Percentiles rank a stretch among this genome's conserved stretches.
Evolutionary conservation across 1,140 invertebrate genomes (phyloP).

Genomic region (Cydia fagiglandana): DNA sequence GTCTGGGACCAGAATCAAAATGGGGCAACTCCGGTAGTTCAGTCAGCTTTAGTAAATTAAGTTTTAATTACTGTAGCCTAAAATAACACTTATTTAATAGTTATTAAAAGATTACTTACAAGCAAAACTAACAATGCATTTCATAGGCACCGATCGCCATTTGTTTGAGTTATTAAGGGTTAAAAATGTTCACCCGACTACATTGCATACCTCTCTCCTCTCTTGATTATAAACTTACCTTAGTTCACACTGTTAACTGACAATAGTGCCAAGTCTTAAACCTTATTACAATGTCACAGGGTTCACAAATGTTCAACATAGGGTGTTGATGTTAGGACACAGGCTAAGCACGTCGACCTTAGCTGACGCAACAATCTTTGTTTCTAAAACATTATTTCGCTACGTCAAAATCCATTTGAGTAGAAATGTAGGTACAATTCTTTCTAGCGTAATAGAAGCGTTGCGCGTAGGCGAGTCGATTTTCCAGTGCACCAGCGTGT

Average conservation of each 20-base stretch:
- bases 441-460: too few relatives aligned
- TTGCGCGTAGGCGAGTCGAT: too few relatives aligned
- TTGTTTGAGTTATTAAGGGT: not conserved
- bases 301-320: too few relatives aligned
- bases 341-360: not conserved
- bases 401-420: constrained; percentile 33
- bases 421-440: constrained; percentile 36
- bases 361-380: not conserved
- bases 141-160: not conserved
- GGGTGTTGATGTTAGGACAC: too few relatives aligned
- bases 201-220: not conserved
- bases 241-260: not conserved
- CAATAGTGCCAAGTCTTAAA: too few relatives aligned
- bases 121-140: too few relatives aligned
- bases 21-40: too few relatives aligned
- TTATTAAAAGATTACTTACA: not conserved
- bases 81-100: not conserved
- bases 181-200: not conserved
- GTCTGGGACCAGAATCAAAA: too few relatives aligned
- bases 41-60: too few relatives aligned
- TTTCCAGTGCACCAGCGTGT: too few relatives aligned
- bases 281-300: too few relatives aligned
- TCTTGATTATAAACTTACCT: not conserved
- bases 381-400: not conserved
- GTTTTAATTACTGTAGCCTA: not conserved